Conservation (phyloP, 2,113 vertebrate genomes). For the Heteronetta atricapilla region DNA sequence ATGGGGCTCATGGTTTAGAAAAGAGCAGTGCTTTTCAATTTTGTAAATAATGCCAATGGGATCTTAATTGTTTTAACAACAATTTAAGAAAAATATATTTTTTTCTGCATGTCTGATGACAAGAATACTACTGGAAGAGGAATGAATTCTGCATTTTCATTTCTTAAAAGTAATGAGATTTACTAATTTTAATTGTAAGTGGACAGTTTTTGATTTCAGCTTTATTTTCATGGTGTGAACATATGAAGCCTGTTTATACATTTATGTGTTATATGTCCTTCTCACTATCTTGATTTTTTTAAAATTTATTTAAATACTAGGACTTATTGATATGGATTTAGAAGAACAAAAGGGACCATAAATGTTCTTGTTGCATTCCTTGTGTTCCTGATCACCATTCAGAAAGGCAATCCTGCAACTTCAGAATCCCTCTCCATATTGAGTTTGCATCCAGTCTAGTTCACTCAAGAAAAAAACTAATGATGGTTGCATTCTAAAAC, state of each 20-base stretch:
- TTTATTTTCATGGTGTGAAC: not conserved
- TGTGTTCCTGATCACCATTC: not conserved
- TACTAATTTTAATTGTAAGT: not conserved
- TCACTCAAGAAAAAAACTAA: not conserved
- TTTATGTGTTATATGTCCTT: fast-evolving
- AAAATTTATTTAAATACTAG: not conserved
- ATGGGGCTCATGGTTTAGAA: not conserved
- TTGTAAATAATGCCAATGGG: not conserved
- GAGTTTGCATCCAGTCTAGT: not conserved
- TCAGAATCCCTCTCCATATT: not conserved
- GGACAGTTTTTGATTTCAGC: not conserved
- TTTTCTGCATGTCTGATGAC: not conserved
- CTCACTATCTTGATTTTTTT: not conserved
- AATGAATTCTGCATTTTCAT: not conserved
- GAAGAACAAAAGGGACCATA: not conserved
- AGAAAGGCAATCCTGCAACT: not conserved
- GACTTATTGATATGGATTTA: not conserved
- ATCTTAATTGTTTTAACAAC: not conserved
- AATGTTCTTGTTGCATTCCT: not conserved
- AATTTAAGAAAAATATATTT: not conserved
- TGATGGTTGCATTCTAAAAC: not conserved
- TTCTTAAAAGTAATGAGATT: not conserved
- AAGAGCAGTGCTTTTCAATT: not conserved
- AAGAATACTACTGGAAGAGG: not conserved
- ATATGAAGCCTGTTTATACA: fast-evolving